Evolutionary conservation across 2,888 invertebrate species (phyloP).

Genomic region (Eilema caniola): DNA sequence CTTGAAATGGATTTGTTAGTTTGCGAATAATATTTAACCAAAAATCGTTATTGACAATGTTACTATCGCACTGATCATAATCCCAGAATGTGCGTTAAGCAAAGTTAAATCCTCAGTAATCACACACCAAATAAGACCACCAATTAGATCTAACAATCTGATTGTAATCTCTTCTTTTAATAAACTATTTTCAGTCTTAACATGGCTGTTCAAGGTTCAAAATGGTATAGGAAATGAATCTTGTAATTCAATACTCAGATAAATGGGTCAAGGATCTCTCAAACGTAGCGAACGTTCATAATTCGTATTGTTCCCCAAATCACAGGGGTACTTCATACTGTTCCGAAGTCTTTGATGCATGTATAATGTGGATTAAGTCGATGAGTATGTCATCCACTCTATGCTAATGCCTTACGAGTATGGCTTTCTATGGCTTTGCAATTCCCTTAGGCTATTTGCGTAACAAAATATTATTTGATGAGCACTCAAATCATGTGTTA

Average conservation of each 20-base stretch:
- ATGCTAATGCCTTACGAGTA: slow-evolving; percentile 72
- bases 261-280: slow-evolving; percentile 82
- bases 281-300: slow-evolving; percentile 76
- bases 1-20: too few relatives aligned
- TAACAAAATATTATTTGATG: slow-evolving; percentile 56
- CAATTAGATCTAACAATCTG: slow-evolving; percentile 15
- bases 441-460: slow-evolving; percentile 69
- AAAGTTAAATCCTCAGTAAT: not conserved
- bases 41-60: not conserved
- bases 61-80: not conserved
- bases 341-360: slow-evolving; percentile 82
- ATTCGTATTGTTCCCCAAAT: slow-evolving; percentile 80
- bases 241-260: slow-evolving; percentile 66
- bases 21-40: not conserved
- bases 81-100: not conserved
- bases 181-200: not conserved
- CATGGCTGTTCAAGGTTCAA: not conserved
- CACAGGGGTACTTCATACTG: slow-evolving; percentile 67
- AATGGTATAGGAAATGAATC: not conserved
- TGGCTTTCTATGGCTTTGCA: slow-evolving; percentile 71
- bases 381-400: slow-evolving; percentile 81
- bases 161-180: slow-evolving; percentile 12
- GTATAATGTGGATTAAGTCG: slow-evolving; percentile 82
- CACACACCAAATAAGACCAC: slow-evolving; percentile 8
- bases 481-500: slow-evolving; percentile 40